Conservation (phyloP, 2,888 invertebrate genomes). For the Monoplex corrugatus region DNA sequence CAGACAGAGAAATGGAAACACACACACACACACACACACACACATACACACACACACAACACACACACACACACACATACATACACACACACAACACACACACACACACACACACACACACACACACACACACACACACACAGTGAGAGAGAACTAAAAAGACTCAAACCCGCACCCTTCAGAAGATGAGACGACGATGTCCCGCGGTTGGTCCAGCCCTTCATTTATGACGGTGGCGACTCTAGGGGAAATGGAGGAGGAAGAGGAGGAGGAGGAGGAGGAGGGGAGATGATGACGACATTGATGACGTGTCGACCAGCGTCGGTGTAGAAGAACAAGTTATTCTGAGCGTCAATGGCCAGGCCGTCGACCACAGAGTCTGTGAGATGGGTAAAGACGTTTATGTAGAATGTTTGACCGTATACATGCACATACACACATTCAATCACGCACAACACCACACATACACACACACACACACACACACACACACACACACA, state of each 20-base stretch:
- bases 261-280: background rate
- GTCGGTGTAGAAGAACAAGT: conserved; percentile 76
- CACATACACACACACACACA: too few relatives aligned
- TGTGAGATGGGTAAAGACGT: conserved; percentile 50
- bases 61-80: background rate
- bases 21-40: background rate
- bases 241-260: conserved; percentile 44
- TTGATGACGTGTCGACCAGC: conserved; percentile 70
- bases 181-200: conserved; percentile 69
- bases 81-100: background rate
- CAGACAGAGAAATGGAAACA: background rate
- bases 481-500: too few relatives aligned
- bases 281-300: conserved; percentile 60
- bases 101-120: background rate
- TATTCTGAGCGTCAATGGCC: conserved; percentile 73
- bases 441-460: too few relatives aligned
- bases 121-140: conserved; percentile 13
- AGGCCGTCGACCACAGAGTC: conserved; percentile 76
- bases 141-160: background rate
- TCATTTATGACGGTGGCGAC: conserved; percentile 61
- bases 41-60: background rate
- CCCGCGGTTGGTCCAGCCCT: conserved; percentile 73
- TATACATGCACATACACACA: too few relatives aligned
- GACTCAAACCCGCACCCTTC: conserved; percentile 15
- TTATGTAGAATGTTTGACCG: too few relatives aligned